Base-by-base conservation (phyloP, 2,888 invertebrate genomes). In the Norana najaformis region DNA sequence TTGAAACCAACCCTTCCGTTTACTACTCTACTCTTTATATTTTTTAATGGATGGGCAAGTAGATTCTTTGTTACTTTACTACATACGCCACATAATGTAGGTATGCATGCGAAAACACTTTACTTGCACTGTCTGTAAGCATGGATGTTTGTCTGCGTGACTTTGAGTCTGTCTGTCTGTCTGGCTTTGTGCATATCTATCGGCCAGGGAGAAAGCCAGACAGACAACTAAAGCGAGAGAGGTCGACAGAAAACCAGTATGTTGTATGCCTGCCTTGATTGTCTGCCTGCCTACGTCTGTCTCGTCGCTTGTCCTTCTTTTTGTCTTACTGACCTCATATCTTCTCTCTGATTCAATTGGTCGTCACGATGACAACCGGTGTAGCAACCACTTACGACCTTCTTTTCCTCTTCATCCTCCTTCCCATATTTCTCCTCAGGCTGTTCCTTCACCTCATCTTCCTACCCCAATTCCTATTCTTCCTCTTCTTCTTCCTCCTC, bases 291-390 rank as follows among this genome's bases (percentile, higher is more conserved):
- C 5, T 69, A 13, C n/a, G 30, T 69, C 69, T 8, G 8, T 69
- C 30, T n/a, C 30, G 23, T 53, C 69, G 69, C n/a, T 1, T n/a
- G 69, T 69, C n/a, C 30, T 13, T 69, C 69, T n/a, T n/a, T n/a
- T 69, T 69, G 69, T 16, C 8, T 69, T 5, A n/a, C n/a, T 69
- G 69, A 69, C 30, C 69, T 69, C 69, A 69, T 69, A 69, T 69
- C 69, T n/a, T n/a, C 69, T 47, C 69, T n/a, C 69, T 69, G 69
- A 69, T 69, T 69, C 69, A n/a, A 69, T 69, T 69, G 69, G n/a
- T 69, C 69, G n/a, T n/a, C n/a, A 69, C n/a, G 69, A 69, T n/a
- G 69, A 69, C 69, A 69, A 11, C 30, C n/a, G 69, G 69, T 30
- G 69, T 69, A 8, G 69, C 69, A 30, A n/a, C 69, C 69, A 30